phyloP scores from a whole-genome alignment of 2,797 vertebrate species.

The Cheirogaleus major region DNA sequence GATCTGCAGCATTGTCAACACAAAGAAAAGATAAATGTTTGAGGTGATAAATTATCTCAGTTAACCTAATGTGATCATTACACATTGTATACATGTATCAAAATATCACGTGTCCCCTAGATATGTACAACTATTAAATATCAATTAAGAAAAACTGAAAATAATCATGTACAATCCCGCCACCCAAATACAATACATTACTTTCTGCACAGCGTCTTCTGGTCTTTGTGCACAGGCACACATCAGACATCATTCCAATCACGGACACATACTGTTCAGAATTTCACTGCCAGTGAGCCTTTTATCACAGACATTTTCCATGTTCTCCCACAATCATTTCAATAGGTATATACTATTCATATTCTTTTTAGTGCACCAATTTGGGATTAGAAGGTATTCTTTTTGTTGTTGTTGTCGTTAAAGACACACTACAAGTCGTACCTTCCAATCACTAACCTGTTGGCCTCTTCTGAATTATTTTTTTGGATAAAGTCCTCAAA shows the following conservation, averaged over 20 bases:
- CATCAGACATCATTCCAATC: rapidly evolving
- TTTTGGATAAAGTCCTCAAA: neutral
- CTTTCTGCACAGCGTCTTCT: neutral
- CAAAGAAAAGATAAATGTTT: neutral
- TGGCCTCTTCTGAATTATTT: neutral
- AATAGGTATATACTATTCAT: rapidly evolving
- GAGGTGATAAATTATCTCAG: neutral
- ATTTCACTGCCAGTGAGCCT: neutral
- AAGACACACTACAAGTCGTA: neutral
- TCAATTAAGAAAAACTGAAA: neutral
- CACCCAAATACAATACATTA: rapidly evolving
- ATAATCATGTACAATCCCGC: rapidly evolving
- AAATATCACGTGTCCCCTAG: neutral
- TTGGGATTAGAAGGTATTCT: neutral
- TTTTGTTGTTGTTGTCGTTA: neutral
- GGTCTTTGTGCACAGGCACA: rapidly evolving
- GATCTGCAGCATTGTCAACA: neutral
- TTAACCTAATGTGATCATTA: neutral
- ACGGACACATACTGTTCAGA: rapidly evolving
- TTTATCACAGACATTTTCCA: rapidly evolving
- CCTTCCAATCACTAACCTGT: neutral
- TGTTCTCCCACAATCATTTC: rapidly evolving
- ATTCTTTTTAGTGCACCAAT: neutral
- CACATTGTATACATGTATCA: neutral
- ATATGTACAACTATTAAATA: neutral